Conservation (phyloP, 2,113 vertebrate species). For the Clupea harengus region DNA sequence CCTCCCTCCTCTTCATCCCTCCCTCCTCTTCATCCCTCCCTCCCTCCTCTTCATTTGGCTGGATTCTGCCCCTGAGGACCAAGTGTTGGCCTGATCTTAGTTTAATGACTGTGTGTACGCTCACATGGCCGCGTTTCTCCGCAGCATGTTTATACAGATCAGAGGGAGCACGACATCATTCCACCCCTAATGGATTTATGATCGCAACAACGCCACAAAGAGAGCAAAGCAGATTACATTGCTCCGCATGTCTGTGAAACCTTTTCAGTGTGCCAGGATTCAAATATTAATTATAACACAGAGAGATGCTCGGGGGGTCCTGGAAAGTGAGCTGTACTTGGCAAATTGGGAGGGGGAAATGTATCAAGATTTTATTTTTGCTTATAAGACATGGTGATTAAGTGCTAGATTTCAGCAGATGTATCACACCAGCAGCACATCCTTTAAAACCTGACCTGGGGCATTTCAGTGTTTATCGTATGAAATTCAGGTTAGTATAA, state of each 20-base stretch:
- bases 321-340: constrained; percentile 24
- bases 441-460: neutral
- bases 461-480: neutral
- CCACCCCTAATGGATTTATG: constrained; percentile 40
- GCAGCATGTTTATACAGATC: neutral
- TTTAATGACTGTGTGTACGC: neutral
- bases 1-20: neutral
- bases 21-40: neutral
- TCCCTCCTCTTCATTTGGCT: neutral
- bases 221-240: constrained; percentile 39
- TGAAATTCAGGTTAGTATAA: neutral
- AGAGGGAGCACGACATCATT: constrained; percentile 24
- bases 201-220: constrained; percentile 15
- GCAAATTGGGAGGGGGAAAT: constrained; percentile 2
- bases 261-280: constrained; percentile 32
- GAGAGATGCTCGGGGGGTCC: constrained; percentile 25
- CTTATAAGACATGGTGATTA: constrained; percentile 32
- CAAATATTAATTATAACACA: constrained; percentile 44
- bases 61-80: neutral
- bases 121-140: neutral
- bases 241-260: constrained; percentile 31
- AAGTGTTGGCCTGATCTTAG: neutral
- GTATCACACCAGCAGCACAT: neutral
- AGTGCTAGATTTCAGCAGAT: constrained; percentile 27
- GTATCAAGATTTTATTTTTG: constrained; percentile 37